These are phyloP conservation scores for Petrocephalus schoutedeni DNA, from an alignment of 2,797 vertebrate species.

Conservation along the genomic window DNA sequence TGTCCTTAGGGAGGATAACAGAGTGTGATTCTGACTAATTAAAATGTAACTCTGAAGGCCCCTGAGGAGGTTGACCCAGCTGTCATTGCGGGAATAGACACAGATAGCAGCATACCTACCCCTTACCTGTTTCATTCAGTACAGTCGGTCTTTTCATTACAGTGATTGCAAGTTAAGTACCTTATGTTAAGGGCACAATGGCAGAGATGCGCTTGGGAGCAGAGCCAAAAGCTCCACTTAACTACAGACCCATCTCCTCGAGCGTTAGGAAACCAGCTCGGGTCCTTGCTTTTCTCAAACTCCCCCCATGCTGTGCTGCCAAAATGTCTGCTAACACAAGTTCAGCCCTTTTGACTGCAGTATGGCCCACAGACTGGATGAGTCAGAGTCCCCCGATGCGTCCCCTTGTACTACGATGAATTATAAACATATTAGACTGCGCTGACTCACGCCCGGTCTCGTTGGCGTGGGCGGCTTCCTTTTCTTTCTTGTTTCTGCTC, in stretches of 20 bases:
- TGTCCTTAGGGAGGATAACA: background rate
- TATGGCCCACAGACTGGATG: background rate
- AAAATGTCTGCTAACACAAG: constrained; percentile 7
- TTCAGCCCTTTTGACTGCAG: background rate
- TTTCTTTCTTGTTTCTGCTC: background rate
- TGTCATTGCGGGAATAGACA: background rate
- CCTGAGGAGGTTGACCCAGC: background rate
- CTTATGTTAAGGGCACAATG: background rate
- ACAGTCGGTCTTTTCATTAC: background rate
- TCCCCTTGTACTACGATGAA: background rate
- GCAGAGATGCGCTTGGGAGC: background rate
- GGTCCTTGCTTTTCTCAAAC: background rate
- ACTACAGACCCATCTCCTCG: background rate
- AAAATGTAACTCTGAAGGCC: background rate
- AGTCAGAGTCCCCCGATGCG: background rate
- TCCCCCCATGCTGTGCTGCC: background rate
- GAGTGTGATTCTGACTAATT: background rate
- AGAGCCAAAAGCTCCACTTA: background rate
- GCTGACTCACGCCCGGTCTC: background rate
- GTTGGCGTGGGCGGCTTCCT: background rate
- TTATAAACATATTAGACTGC: background rate
- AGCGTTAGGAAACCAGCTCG: background rate
- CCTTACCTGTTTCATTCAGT: background rate
- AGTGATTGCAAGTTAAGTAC: background rate
- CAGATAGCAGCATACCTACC: background rate